Base-by-base conservation (phyloP, 2,888 invertebrate genomes). In the Eupelmus urozonus region DNA sequence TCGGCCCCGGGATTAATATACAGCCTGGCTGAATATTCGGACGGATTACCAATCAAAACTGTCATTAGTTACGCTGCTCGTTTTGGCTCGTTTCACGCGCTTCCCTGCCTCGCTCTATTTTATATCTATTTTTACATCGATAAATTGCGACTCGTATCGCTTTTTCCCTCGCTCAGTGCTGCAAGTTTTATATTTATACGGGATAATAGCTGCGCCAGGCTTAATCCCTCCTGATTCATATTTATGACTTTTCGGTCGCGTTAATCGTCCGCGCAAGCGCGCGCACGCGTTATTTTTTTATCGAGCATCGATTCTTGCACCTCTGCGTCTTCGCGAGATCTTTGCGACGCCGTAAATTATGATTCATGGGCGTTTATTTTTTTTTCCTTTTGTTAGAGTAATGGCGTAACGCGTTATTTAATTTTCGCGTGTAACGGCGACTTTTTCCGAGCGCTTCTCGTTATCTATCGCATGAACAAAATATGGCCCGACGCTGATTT, bases 161-260 rank as follows among this genome's bases (percentile, higher is more conserved):
- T n/a, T n/a, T n/a, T n/a, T n/a, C n/a, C n/a, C n/a, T n/a, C n/a
- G n/a, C n/a, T n/a, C n/a, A n/a, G n/a, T n/a, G n/a, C n/a, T n/a
- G n/a, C n/a, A n/a, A n/a, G n/a, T n/a, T n/a, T n/a, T n/a, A 34
- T 60, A 60, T 60, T 60, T 60, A 60, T 60, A 60, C 60, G 60
- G 34, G 34, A n/a, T 29, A 34, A 34, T 29, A 60, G 18, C 27
- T 13, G 60, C 34, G 18, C 18, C n/a, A 2, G 40, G 40, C 20
- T 67, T 53, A 67, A 67, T 67, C 40, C 34, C 55, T 55, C 34
- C 3, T 34, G 34, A 55, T 67, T 55, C 34, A 29, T 55, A 55
- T 67, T 67, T 67, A 67, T 45, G 55, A 67, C 40, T 40, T 40
- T 34, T 55, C 16, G 13, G 20, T 55, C 53, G 49, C 55, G 55